Evolutionary conservation across 2,113 vertebrate species (phyloP).

Genomic region (Chlorocebus sabaeus): DNA sequence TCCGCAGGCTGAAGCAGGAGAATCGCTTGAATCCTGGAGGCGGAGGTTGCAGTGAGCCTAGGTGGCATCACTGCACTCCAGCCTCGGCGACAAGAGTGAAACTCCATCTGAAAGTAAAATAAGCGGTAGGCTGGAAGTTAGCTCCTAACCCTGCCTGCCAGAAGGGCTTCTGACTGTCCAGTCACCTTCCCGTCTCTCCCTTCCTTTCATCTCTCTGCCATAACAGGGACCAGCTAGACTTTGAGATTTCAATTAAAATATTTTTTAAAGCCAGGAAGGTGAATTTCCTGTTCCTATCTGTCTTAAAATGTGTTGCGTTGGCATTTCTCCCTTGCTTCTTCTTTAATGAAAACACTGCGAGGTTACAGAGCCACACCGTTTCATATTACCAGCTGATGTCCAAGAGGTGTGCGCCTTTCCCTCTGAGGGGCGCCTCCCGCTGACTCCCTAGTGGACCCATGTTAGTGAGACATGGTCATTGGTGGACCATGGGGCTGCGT

Average conservation of each 20-base stretch:
- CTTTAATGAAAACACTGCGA: background rate
- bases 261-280: background rate
- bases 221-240: background rate
- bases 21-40: too few relatives aligned
- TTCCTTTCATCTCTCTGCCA: too few relatives aligned
- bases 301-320: background rate
- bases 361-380: background rate
- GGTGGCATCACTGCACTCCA: too few relatives aligned
- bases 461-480: accelerated
- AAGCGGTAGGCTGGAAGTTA: too few relatives aligned
- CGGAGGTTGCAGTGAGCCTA: too few relatives aligned
- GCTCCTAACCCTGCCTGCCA: too few relatives aligned
- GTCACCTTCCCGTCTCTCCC: too few relatives aligned
- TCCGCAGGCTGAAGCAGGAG: too few relatives aligned
- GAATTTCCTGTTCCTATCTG: background rate
- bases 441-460: accelerated
- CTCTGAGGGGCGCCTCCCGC: background rate
- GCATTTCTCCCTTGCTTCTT: background rate
- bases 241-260: background rate
- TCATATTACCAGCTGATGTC: accelerated
- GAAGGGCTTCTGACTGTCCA: too few relatives aligned
- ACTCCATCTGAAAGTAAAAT: too few relatives aligned
- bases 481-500: accelerated
- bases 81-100: too few relatives aligned
- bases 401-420: background rate